Percentiles rank a stretch among this genome's conserved stretches.
These are phyloP conservation scores for Cichlasoma orientale DNA, from an alignment of 2,797 vertebrate species.

Conservation along the genomic window DNA sequence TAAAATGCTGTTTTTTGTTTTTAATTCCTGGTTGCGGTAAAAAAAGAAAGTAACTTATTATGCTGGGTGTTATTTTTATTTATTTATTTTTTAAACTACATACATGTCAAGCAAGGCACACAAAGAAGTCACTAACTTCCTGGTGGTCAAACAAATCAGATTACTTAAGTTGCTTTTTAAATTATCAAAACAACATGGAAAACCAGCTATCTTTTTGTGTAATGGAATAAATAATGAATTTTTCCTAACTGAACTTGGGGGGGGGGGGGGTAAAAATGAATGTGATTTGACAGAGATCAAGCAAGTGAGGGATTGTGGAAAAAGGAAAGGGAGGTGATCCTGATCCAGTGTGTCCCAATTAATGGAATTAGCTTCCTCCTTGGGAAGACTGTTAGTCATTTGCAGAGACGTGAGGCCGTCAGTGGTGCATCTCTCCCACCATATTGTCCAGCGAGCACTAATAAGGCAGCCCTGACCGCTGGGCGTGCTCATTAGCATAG, in stretches of 20 bases:
- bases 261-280: neutral
- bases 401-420: constrained; percentile 67
- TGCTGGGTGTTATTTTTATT: too few relatives aligned
- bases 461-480: constrained; percentile 80
- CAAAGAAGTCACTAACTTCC: neutral
- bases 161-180: too few relatives aligned
- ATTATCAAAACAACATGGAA: too few relatives aligned
- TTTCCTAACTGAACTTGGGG: neutral
- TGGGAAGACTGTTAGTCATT: constrained; percentile 77
- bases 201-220: too few relatives aligned
- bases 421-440: constrained; percentile 72
- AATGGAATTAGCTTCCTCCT: constrained; percentile 79
- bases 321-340: constrained; percentile 55
- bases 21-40: neutral
- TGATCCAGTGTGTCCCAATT: constrained; percentile 77
- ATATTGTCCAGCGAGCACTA: constrained; percentile 80
- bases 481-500: constrained; percentile 84
- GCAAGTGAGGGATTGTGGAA: constrained; percentile 53
- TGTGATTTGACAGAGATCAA: constrained; percentile 41
- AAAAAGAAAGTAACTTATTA: too few relatives aligned
- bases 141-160: neutral
- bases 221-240: too few relatives aligned
- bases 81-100: neutral
- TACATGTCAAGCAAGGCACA: neutral
- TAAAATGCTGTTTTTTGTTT: too few relatives aligned